Evolutionary conservation across 1,140 invertebrate genomes (phyloP).

Genomic region (Papilio helenus): DNA sequence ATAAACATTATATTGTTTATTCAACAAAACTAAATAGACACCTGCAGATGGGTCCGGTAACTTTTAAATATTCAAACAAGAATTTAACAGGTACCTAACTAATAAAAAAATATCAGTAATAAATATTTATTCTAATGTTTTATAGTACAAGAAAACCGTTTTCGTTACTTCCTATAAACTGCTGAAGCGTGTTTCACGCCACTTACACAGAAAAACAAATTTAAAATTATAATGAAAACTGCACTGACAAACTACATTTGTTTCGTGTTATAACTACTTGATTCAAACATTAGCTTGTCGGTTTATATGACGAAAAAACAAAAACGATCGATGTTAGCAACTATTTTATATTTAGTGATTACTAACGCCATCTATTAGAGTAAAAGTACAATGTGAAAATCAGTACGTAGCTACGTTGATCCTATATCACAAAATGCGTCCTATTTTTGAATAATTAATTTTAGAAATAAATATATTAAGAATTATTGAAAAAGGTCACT

Average conservation of each 20-base stretch:
- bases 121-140: too few relatives aligned
- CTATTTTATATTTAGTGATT: neutral
- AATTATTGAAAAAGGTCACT: constrained; percentile 25
- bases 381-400: neutral
- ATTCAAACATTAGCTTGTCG: neutral
- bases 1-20: neutral
- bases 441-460: neutral
- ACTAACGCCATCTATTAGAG: neutral
- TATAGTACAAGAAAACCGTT: too few relatives aligned
- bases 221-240: constrained; percentile 2
- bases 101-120: too few relatives aligned
- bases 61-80: too few relatives aligned
- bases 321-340: neutral
- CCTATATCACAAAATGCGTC: neutral
- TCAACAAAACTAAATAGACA: too few relatives aligned
- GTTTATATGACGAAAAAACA: neutral
- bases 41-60: too few relatives aligned
- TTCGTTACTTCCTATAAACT: neutral
- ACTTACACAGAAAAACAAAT: neutral
- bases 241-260: neutral
- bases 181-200: neutral
- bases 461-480: neutral
- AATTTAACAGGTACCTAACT: too few relatives aligned
- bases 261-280: neutral
- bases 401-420: neutral